These are phyloP conservation scores for Coilia nasus DNA, from an alignment of 2,797 vertebrate species.

Conservation along the genomic window DNA sequence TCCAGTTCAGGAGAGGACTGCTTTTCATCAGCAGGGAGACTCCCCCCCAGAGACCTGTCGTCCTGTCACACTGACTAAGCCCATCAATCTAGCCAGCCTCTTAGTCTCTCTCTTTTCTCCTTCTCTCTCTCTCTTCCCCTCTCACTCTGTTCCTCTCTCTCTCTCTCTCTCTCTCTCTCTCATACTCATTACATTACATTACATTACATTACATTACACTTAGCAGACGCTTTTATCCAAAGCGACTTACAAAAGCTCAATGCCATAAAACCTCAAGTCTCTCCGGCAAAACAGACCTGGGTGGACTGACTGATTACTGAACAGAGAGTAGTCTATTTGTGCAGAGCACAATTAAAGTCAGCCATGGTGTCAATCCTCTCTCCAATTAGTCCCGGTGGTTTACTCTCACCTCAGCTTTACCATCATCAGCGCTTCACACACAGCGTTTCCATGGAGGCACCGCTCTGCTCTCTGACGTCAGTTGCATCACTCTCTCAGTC, in stretches of 20 bases:
- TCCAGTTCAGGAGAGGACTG: not conserved
- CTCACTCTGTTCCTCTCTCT: not conserved
- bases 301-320: not conserved
- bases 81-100: not conserved
- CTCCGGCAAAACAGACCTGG: not conserved
- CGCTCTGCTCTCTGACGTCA: not conserved
- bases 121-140: not conserved
- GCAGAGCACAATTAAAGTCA: not conserved
- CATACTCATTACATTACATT: too few species aligned
- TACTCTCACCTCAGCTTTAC: not conserved
- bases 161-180: not conserved
- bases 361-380: not conserved
- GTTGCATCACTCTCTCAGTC: not conserved
- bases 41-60: slow-evolving; percentile 1
- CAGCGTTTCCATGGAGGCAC: not conserved
- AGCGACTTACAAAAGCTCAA: too few species aligned
- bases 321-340: not conserved
- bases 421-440: not conserved
- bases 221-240: too few species aligned
- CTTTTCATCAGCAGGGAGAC: slow-evolving; percentile 10
- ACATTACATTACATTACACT: too few species aligned
- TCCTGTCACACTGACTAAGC: slow-evolving; percentile 4
- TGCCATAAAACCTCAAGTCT: not conserved
- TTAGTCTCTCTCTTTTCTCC: too few species aligned
- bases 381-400: not conserved